A percentile compares a stretch with the other conserved stretches of the same genome.
These are phyloP conservation scores for Geococcyx californianus DNA, from an alignment of 2,113 vertebrate genomes.

Conservation along the genomic window DNA sequence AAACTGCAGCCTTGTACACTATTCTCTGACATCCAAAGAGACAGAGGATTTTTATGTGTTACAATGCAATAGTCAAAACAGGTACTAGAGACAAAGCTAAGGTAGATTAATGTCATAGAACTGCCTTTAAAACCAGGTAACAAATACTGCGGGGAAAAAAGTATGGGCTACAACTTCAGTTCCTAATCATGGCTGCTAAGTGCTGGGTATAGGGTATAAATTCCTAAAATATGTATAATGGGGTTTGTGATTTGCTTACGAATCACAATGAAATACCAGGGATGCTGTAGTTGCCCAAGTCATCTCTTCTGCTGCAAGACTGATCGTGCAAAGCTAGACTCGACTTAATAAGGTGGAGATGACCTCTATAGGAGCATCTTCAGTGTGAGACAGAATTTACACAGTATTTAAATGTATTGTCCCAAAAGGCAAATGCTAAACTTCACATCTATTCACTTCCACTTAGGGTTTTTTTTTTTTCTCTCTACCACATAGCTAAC, in stretches of 20 bases:
- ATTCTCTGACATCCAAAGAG: neutral
- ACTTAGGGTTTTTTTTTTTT: neutral
- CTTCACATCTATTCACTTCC: neutral
- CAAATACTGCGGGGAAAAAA: rapidly evolving
- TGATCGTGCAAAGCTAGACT: neutral
- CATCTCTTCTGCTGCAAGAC: neutral
- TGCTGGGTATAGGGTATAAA: neutral
- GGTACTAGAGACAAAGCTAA: neutral
- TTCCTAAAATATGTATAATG: neutral
- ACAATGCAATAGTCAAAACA: neutral
- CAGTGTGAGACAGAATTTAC: neutral
- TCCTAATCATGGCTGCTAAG: neutral
- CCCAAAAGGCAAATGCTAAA: neutral
- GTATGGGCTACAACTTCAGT: neutral
- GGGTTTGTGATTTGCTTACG: neutral
- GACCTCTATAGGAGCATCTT: neutral
- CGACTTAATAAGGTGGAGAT: neutral
- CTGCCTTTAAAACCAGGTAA: neutral
- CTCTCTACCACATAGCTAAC: neutral
- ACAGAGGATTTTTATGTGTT: neutral
- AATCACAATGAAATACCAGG: neutral
- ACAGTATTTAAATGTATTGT: neutral
- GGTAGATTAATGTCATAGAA: neutral
- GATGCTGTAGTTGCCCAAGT: neutral
- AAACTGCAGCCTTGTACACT: neutral